A percentile compares a stretch with the other conserved stretches of the same genome.
Conservation (phyloP, 2,888 invertebrate genomes). For the Troilus luridus region DNA sequence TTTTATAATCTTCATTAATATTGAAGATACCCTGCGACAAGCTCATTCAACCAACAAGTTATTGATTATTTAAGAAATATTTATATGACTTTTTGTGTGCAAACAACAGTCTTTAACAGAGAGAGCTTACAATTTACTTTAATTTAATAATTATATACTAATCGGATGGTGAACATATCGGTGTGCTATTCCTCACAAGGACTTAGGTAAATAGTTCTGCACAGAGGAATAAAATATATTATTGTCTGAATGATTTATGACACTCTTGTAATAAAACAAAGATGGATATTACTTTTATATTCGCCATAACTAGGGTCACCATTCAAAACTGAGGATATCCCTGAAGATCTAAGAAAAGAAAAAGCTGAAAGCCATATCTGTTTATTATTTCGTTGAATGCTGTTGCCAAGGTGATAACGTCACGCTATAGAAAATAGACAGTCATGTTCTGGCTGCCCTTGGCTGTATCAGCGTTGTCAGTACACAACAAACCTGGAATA, state of each 20-base stretch:
- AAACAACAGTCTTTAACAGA: no score
- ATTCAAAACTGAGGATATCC: background rate
- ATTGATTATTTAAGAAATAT: no score
- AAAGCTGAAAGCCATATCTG: conserved; percentile 14
- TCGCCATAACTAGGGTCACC: background rate
- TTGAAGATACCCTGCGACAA: no score
- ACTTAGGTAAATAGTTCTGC: background rate
- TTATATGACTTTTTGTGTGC: no score
- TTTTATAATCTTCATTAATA: no score
- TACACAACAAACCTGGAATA: background rate
- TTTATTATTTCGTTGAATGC: conserved; percentile 40
- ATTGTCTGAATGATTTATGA: background rate
- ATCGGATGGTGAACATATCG: background rate
- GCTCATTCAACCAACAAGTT: no score
- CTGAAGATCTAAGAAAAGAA: background rate
- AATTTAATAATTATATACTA: no score
- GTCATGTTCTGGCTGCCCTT: conserved; percentile 46
- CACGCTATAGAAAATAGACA: conserved; percentile 42
- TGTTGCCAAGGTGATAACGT: conserved; percentile 33
- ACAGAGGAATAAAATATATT: background rate
- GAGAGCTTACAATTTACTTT: no score
- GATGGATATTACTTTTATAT: background rate
- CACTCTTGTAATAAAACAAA: background rate
- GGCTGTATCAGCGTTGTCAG: background rate
- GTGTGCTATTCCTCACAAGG: background rate